A percentile compares a stretch with the other conserved stretches of the same genome.
These are phyloP conservation scores for Acrobasis repandana DNA, from an alignment of 2,888 invertebrate genomes.

Conservation along the genomic window DNA sequence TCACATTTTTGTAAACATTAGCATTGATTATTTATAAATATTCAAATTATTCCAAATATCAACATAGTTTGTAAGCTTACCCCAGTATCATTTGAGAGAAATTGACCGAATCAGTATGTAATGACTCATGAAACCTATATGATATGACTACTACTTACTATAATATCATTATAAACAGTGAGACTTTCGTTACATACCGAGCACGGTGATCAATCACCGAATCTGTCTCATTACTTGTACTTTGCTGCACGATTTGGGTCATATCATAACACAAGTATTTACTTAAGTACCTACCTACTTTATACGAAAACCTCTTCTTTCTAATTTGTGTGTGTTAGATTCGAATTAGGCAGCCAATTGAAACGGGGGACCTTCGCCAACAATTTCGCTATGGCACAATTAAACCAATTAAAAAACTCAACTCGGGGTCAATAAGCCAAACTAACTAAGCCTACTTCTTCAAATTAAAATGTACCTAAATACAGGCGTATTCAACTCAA, in stretches of 20 bases:
- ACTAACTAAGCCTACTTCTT: no score
- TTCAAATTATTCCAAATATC: no score
- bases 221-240: slow-evolving; percentile 16
- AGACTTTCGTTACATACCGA: not conserved
- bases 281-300: not conserved
- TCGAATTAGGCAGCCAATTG: not conserved
- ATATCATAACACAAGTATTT: no score
- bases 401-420: not conserved
- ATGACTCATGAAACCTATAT: no score
- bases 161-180: not conserved
- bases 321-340: slow-evolving; percentile 1
- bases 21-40: no score
- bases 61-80: no score
- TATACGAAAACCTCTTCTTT: not conserved
- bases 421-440: no score
- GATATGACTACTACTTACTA: not conserved
- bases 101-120: no score
- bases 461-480: not conserved
- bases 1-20: no score
- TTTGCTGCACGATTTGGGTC: slow-evolving; percentile 10
- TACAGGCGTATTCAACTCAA: not conserved
- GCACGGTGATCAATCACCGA: slow-evolving; percentile 8
- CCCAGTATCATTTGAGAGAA: no score
- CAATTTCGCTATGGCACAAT: not conserved
- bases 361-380: not conserved